phyloP scores from a whole-genome alignment of 2,113 vertebrate species.

The Cinclus mexicanus region DNA sequence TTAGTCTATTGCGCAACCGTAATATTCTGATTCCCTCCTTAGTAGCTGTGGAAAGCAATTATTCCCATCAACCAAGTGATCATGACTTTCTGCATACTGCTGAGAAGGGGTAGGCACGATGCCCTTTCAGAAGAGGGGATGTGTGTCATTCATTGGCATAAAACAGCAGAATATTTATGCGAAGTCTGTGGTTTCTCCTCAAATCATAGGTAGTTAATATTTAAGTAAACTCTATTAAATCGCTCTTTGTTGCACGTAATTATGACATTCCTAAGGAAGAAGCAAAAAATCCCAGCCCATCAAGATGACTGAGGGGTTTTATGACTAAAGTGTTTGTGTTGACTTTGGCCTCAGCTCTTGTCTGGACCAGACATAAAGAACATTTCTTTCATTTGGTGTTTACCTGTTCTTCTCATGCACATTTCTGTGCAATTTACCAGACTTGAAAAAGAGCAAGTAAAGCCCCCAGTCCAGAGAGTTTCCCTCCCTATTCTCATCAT shows the following conservation, averaged over 20 bases:
- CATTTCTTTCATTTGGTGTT: background rate
- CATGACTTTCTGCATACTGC: background rate
- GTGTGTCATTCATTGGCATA: background rate
- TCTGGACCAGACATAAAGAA: conserved; percentile 1
- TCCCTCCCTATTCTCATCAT: background rate
- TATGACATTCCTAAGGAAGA: background rate
- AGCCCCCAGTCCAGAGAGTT: background rate
- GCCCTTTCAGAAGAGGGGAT: background rate
- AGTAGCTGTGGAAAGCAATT: background rate
- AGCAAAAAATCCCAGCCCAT: background rate
- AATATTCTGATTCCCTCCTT: background rate
- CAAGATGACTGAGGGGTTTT: background rate
- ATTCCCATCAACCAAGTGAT: background rate
- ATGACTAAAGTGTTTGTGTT: conserved; percentile 27
- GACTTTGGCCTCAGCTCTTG: conserved; percentile 8
- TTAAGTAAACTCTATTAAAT: background rate
- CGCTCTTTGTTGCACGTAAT: background rate
- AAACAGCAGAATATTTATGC: background rate
- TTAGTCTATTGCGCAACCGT: background rate
- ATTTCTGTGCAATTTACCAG: background rate
- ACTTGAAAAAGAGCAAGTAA: background rate
- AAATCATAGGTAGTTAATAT: background rate
- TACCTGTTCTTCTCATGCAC: background rate
- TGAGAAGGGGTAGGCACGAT: background rate
- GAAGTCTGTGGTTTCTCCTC: background rate